phyloP scores from a whole-genome alignment of 1,140 invertebrate species.

The Planococcus citri region DNA sequence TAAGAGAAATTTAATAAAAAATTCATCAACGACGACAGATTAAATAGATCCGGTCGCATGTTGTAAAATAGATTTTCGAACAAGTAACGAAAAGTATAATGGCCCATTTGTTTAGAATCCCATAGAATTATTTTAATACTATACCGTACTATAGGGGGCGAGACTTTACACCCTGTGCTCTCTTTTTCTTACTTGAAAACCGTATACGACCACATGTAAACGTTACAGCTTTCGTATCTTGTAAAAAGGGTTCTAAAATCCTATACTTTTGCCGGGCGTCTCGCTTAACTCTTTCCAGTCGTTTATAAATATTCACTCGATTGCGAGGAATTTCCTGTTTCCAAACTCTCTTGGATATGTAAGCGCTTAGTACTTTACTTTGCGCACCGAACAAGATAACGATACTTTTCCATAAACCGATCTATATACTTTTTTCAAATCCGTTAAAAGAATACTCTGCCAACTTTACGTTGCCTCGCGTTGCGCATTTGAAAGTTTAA shows the following conservation, averaged over 20 bases:
- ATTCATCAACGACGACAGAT: constrained; percentile 13
- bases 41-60: background rate
- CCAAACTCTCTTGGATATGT: background rate
- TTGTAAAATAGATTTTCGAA: constrained; percentile 16
- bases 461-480: constrained; percentile 5
- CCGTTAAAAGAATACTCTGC: constrained; percentile 13
- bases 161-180: background rate
- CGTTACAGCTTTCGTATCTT: constrained; percentile 12
- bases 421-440: constrained; percentile 2
- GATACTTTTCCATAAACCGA: constrained; percentile 16
- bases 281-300: constrained; percentile 13
- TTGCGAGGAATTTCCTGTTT: constrained; percentile 19
- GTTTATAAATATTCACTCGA: constrained; percentile 20
- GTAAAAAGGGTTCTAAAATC: constrained; percentile 15
- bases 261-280: constrained; percentile 6
- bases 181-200: constrained; percentile 11
- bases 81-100: constrained; percentile 18
- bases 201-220: constrained; percentile 14
- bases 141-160: background rate
- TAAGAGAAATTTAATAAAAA: constrained; percentile 11
- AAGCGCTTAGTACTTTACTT: constrained; percentile 15
- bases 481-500: constrained; percentile 15
- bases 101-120: constrained; percentile 19
- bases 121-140: constrained; percentile 15
- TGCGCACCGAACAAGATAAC: constrained; percentile 1